Evolutionary conservation across 2,113 vertebrate genomes (phyloP).

Genomic region (Spilogale gracilis): DNA sequence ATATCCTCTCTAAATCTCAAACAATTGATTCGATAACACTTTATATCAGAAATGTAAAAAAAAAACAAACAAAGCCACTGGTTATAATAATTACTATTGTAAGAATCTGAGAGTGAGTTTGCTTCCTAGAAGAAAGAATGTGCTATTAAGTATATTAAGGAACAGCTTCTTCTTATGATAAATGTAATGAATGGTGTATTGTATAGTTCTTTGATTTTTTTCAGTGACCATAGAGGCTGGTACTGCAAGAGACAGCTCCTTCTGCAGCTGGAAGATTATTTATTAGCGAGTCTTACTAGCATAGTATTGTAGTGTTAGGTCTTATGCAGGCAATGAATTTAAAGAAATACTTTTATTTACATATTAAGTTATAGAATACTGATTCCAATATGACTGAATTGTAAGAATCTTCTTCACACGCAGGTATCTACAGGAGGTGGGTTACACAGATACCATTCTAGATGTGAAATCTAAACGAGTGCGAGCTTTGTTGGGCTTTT

Average conservation of each 20-base stretch:
- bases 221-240: slow-evolving; percentile 93
- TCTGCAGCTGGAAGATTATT: slow-evolving; percentile 90
- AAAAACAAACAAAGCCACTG: background rate
- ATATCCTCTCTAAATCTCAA: slow-evolving; percentile 31
- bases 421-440: slow-evolving; percentile 98
- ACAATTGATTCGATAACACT: background rate
- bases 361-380: slow-evolving; percentile 38
- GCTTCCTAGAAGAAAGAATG: slow-evolving; percentile 44
- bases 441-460: slow-evolving; percentile 96
- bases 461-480: slow-evolving; percentile 98
- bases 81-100: slow-evolving; percentile 19
- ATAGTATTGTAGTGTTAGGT: slow-evolving; percentile 76
- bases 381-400: slow-evolving; percentile 51
- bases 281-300: slow-evolving; percentile 82
- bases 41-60: slow-evolving; percentile 45
- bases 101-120: slow-evolving; percentile 37
- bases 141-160: slow-evolving; percentile 74
- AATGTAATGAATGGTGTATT: slow-evolving; percentile 93
- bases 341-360: slow-evolving; percentile 65
- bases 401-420: slow-evolving; percentile 72
- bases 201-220: slow-evolving; percentile 89
- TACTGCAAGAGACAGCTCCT: slow-evolving; percentile 90
- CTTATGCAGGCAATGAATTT: slow-evolving; percentile 61
- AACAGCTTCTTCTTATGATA: slow-evolving; percentile 81
- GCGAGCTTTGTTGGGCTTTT: slow-evolving; percentile 93